phyloP scores from a whole-genome alignment of 2,888 invertebrate genomes.

The Strigamia transsilvanica region DNA sequence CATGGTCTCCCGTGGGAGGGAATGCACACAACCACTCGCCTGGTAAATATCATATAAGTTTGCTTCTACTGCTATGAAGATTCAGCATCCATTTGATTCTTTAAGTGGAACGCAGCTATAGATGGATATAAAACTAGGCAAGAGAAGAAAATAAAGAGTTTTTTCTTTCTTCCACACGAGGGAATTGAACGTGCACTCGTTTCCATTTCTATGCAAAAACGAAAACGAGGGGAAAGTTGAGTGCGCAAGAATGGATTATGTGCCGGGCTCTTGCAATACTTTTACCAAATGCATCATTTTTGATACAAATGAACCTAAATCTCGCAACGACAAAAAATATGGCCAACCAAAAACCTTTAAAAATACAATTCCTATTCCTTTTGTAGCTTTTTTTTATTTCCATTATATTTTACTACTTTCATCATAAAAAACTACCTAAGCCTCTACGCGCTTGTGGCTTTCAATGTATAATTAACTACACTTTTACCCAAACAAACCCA shows the following conservation, averaged over 20 bases:
- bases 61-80: slow-evolving; percentile 37
- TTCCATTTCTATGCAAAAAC: slow-evolving; percentile 47
- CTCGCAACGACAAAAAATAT: slow-evolving; percentile 28
- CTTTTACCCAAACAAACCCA: background rate
- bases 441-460: background rate
- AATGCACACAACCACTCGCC: slow-evolving; percentile 14
- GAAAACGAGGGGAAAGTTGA: slow-evolving; percentile 49
- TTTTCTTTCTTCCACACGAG: slow-evolving; percentile 14
- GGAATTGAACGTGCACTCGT: slow-evolving; percentile 45
- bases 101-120: slow-evolving; percentile 43
- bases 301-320: slow-evolving; percentile 42
- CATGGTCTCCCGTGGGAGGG: slow-evolving; percentile 47
- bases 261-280: slow-evolving; percentile 12
- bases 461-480: background rate
- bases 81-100: slow-evolving; percentile 49
- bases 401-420: background rate
- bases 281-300: slow-evolving; percentile 25
- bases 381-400: background rate
- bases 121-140: slow-evolving; percentile 44
- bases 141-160: slow-evolving; percentile 7
- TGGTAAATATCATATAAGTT: slow-evolving; percentile 45
- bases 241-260: slow-evolving; percentile 44
- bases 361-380: slow-evolving; percentile 4
- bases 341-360: slow-evolving; percentile 7
- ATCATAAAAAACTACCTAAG: too few relatives aligned